Evolutionary conservation across 2,113 vertebrate genomes (phyloP), one percentile per base, ranked within the genome.

Genomic region (Eulemur rufifrons): DNA sequence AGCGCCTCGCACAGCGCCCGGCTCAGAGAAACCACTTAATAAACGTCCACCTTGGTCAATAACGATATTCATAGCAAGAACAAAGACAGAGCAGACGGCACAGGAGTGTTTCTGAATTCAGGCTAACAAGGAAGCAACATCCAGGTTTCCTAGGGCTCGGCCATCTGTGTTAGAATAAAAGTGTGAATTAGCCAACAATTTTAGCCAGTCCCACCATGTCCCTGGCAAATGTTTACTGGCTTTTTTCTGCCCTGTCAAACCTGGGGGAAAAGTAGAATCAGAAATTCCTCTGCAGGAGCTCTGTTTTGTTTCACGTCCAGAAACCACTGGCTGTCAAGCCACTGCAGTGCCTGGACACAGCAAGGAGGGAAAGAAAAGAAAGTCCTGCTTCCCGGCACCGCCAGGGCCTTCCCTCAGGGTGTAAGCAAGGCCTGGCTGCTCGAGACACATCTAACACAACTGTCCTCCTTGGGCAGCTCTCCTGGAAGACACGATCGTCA

Each of bases 371-470:
- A 15, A 42, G 59, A 25, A 56, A 54, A 88, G 59, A 15, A 3
- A 45, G 88, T 11, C 69, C 17, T 25, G 1, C 4, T 14, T 23
- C 14, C 56, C 17, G 42, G 84, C 18, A 34, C 77, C 0, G 4
- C 0, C 0, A 80, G 66, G 71, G 23, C 13, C 39, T 39, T 20
- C n/a, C 66, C 25, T 10, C 37, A 4, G 2, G 9, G 74, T 6
- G 9, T 3, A 5, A 52, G 32, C 13, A 37, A 1, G 2, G 32
- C 45, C 39, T 1, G 54, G 61, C 17, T 71, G 15, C 66, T 6
- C 17, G 10, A 27, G 71, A 68, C n/a, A 11, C 8, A 0, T 9
- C 21, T 0, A n/a, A 11, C 2, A 3, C 59, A 12, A 15, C 25
- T 2, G 50, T 6, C 29, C 32, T 50, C 54, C 47, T 11, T 1